A percentile compares a stretch with the other conserved stretches of the same genome.
These are phyloP conservation scores for Pristionchus japonicus DNA, from an alignment of 2,888 invertebrate species.

Conservation along the genomic window DNA sequence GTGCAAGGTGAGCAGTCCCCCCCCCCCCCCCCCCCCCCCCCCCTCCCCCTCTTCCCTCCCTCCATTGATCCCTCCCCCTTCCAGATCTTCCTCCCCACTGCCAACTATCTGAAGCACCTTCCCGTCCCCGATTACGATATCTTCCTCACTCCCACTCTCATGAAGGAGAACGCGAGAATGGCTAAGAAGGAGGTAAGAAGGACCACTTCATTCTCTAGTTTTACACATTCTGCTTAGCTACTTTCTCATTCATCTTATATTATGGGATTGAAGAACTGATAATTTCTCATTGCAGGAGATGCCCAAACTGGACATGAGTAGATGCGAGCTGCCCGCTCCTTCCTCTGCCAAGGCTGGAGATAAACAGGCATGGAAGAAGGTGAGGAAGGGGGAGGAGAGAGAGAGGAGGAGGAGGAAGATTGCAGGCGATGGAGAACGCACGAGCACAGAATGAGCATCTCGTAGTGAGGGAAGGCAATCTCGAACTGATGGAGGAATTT, in stretches of 20 bases:
- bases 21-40: background rate
- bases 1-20: constrained; percentile 82
- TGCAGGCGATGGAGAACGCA: constrained; percentile 62
- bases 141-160: constrained; percentile 79
- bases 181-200: constrained; percentile 61
- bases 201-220: background rate
- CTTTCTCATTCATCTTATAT: background rate
- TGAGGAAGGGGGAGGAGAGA: background rate
- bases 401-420: background rate
- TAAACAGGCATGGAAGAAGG: constrained; percentile 67
- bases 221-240: no score
- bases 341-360: constrained; percentile 63
- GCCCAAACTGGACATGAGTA: constrained; percentile 69
- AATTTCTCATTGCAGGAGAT: constrained; percentile 58
- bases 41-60: no score
- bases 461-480: constrained; percentile 65
- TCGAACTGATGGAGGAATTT: constrained; percentile 70
- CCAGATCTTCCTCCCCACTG: constrained; percentile 88
- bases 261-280: background rate
- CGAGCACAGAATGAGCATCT: constrained; percentile 70
- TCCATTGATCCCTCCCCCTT: background rate
- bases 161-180: constrained; percentile 66
- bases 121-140: constrained; percentile 85
- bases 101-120: constrained; percentile 93
- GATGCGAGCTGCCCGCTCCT: constrained; percentile 71